Evolutionary conservation across 1,140 invertebrate species (phyloP).

Genomic region (Coelopa frigida): DNA sequence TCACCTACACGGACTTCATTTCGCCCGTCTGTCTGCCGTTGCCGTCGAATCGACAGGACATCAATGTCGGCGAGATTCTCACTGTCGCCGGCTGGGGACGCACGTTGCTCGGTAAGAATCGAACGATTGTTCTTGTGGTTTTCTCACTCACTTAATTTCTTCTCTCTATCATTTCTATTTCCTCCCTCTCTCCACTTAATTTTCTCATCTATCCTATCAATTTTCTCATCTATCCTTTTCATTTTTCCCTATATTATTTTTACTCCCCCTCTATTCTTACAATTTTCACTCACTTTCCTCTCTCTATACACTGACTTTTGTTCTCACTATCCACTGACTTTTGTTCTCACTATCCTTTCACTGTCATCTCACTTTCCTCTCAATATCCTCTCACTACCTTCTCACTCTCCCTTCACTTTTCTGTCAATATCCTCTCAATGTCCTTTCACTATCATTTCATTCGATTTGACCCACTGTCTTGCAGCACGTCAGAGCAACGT

Average conservation of each 20-base stretch:
- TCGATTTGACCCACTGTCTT: no score
- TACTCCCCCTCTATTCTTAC: no score
- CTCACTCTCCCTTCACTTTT: no score
- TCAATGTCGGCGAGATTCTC: slow-evolving; percentile 43
- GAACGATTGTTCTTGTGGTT: no score
- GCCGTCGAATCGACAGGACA: slow-evolving; percentile 17
- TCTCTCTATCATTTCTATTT: slow-evolving; percentile 2
- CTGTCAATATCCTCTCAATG: no score
- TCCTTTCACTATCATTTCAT: no score
- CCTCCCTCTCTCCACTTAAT: neutral
- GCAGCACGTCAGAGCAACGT: slow-evolving; percentile 45
- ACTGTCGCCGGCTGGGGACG: slow-evolving; percentile 66
- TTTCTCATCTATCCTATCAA: neutral
- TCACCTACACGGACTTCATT: slow-evolving; percentile 62
- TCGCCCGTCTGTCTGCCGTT: slow-evolving; percentile 69
- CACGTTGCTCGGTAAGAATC: slow-evolving; percentile 46
- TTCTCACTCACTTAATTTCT: slow-evolving; percentile 2
- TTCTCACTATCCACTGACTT: no score
- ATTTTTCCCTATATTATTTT: neutral
- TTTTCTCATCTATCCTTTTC: neutral
- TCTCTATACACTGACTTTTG: no score
- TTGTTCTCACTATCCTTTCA: no score
- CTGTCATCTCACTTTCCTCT: no score
- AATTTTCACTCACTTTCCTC: no score
- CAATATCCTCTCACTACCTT: neutral